These are phyloP conservation scores for Alaudala cheleensis DNA, from an alignment of 2,113 vertebrate species.

Conservation along the genomic window DNA sequence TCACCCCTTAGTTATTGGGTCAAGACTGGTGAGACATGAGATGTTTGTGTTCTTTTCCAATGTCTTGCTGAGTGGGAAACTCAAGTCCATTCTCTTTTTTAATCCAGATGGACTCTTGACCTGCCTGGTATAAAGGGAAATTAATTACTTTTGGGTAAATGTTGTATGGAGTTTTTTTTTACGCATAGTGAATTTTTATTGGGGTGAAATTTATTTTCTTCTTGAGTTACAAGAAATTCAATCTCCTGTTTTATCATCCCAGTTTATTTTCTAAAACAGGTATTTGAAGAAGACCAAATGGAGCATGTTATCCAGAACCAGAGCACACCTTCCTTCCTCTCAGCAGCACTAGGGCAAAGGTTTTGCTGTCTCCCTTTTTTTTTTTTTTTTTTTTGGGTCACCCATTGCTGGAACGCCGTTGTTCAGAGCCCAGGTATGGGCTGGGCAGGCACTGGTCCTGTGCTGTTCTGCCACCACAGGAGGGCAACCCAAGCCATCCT, in stretches of 20 bases:
- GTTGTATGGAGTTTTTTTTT: not conserved
- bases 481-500: not conserved
- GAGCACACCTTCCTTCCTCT: not conserved
- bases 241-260: not conserved
- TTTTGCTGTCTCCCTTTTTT: not conserved
- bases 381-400: not conserved
- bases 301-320: accelerated
- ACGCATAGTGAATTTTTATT: not conserved
- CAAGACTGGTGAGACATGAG: not conserved
- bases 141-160: not conserved
- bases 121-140: not conserved
- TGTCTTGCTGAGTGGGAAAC: not conserved
- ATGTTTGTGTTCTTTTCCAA: not conserved
- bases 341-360: not conserved
- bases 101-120: not conserved
- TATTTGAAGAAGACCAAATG: not conserved
- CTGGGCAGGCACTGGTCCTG: not conserved
- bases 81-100: not conserved
- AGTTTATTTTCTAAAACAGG: not conserved
- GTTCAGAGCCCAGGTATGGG: not conserved
- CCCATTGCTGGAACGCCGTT: accelerated
- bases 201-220: not conserved
- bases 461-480: not conserved
- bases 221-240: not conserved
- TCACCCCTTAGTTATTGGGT: not conserved